Evolutionary conservation across 2,797 vertebrate species (phyloP).

Genomic region (Anniella stebbinsi): DNA sequence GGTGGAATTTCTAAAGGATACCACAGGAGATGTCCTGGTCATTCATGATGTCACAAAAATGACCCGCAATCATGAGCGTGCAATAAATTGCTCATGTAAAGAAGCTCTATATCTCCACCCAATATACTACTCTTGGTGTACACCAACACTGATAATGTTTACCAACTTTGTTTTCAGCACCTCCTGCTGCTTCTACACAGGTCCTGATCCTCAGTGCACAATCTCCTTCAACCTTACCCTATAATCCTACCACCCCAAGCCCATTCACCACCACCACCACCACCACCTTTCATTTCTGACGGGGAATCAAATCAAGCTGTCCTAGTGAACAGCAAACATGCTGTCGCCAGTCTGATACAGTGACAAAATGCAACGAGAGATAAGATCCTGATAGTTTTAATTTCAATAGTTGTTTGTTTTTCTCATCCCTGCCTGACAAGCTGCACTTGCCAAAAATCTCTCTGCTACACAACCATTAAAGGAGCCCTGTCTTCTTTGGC

Average conservation of each 20-base stretch:
- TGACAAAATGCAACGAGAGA: not conserved
- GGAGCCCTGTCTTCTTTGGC: not conserved
- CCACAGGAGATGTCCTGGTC: no score
- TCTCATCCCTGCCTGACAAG: not conserved
- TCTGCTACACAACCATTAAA: not conserved
- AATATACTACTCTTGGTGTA: not conserved
- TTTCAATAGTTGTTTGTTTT: not conserved
- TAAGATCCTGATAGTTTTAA: not conserved
- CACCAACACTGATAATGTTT: not conserved
- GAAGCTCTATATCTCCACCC: not conserved
- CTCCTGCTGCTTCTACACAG: not conserved
- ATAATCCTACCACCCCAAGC: slow-evolving; percentile 12
- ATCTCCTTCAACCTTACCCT: not conserved
- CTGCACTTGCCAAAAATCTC: not conserved
- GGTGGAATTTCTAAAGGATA: no score
- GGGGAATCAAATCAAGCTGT: not conserved
- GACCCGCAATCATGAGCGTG: no score
- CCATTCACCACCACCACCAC: not conserved
- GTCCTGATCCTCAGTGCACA: not conserved
- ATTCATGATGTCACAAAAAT: no score
- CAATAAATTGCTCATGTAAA: no score
- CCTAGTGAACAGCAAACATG: no score
- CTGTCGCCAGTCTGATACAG: not conserved
- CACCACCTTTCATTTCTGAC: not conserved
- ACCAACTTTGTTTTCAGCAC: not conserved